These are phyloP conservation scores for Morpho helenor DNA, from an alignment of 2,888 invertebrate species.

Conservation along the genomic window DNA sequence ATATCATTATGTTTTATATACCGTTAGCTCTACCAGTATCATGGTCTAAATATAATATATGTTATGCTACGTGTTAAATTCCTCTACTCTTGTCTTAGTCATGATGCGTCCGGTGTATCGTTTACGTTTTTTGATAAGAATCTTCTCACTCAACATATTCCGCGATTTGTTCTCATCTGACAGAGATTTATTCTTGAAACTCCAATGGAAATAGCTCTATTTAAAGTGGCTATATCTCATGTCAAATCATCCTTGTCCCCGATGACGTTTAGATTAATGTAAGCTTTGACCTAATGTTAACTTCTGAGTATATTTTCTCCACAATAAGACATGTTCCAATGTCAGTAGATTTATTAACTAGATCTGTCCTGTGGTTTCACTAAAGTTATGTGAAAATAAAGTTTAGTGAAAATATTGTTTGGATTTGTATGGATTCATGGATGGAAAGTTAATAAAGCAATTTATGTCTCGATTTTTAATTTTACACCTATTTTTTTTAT, in stretches of 20 bases:
- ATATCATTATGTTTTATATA: too few relatives aligned
- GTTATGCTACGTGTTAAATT: too few relatives aligned
- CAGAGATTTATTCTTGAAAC: slow-evolving; percentile 15
- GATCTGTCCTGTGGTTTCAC: too few relatives aligned
- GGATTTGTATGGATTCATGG: too few relatives aligned
- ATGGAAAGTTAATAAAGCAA: too few relatives aligned
- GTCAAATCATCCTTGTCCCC: slow-evolving; percentile 38
- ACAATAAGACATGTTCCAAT: background rate
- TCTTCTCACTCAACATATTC: background rate
- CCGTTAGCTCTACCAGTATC: too few relatives aligned
- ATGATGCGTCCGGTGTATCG: background rate
- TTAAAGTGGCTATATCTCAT: slow-evolving; percentile 36
- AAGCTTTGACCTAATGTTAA: slow-evolving; percentile 9
- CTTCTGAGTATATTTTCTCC: background rate
- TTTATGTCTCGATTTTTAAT: too few relatives aligned
- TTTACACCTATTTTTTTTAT: too few relatives aligned
- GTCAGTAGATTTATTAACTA: background rate
- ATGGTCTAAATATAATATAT: too few relatives aligned
- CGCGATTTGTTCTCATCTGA: slow-evolving; percentile 5
- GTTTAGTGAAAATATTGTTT: too few relatives aligned
- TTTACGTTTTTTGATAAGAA: slow-evolving; percentile 7
- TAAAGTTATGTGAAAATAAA: too few relatives aligned
- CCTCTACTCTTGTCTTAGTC: too few relatives aligned
- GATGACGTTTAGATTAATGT: slow-evolving; percentile 17
- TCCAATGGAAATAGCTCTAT: slow-evolving; percentile 28